phyloP scores from a whole-genome alignment of 2,797 vertebrate genomes.

The Hoplostethus mediterraneus region DNA sequence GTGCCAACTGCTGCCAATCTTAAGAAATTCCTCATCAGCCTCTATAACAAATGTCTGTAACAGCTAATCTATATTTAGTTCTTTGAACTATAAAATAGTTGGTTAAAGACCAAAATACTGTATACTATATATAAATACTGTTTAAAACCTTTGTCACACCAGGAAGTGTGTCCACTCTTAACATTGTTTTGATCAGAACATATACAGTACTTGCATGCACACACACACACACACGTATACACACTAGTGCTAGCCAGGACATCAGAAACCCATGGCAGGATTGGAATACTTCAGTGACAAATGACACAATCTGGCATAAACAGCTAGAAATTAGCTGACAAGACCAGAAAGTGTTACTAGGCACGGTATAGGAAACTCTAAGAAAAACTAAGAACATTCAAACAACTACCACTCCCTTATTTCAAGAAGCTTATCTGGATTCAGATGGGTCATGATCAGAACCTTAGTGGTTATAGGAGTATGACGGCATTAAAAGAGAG shows the following conservation, averaged over 20 bases:
- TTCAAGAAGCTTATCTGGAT: conserved; percentile 35
- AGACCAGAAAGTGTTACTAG: neutral
- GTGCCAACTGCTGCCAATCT: neutral
- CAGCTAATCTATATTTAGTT: too few species aligned
- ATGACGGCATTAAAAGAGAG: neutral
- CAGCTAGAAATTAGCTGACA: neutral
- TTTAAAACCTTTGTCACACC: conserved; percentile 1
- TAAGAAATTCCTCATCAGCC: neutral
- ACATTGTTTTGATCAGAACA: conserved; percentile 6
- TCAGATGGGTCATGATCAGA: conserved; percentile 32
- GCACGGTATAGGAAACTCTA: conserved; percentile 7
- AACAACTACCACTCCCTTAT: conserved; percentile 31
- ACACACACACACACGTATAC: conserved; percentile 8
- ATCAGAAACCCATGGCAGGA: conserved; percentile 45
- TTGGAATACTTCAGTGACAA: conserved; percentile 50
- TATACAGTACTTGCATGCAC: neutral
- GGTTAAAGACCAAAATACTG: too few species aligned
- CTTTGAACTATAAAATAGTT: too few species aligned
- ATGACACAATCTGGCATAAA: conserved; percentile 34
- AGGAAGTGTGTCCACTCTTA: conserved; percentile 28
- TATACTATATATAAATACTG: too few species aligned
- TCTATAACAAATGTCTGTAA: conserved; percentile 1
- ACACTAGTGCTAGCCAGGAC: conserved; percentile 17
- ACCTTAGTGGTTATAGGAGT: conserved; percentile 24
- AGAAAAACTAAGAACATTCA: conserved; percentile 21